phyloP scores from a whole-genome alignment of 2,113 vertebrate species.

The Cebus imitator region DNA sequence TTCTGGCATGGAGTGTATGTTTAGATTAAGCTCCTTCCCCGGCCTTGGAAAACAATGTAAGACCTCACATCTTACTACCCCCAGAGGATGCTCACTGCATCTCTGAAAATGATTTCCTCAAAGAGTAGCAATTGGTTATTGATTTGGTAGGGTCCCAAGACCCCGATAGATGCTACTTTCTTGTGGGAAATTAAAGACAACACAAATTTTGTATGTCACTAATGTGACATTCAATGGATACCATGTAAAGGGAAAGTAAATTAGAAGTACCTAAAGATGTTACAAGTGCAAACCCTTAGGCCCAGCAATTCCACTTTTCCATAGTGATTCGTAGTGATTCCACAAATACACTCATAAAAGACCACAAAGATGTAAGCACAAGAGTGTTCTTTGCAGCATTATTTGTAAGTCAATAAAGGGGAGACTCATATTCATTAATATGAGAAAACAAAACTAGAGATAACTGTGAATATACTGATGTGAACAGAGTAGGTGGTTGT shows the following conservation, averaged over 20 bases:
- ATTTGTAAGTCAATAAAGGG: background rate
- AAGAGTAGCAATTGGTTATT: background rate
- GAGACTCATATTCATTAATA: background rate
- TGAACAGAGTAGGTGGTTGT: background rate
- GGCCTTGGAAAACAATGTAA: background rate
- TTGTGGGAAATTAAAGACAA: background rate
- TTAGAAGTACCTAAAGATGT: background rate
- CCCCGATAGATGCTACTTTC: background rate
- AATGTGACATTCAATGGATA: background rate
- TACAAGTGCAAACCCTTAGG: background rate
- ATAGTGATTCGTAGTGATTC: background rate
- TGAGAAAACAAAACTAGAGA: background rate
- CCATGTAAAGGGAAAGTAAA: constrained; percentile 29
- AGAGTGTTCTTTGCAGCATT: background rate
- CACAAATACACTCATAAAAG: background rate
- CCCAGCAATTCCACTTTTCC: background rate
- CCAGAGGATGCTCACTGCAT: background rate
- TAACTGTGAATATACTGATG: background rate
- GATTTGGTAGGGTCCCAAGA: background rate
- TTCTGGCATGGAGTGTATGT: background rate
- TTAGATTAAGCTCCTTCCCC: background rate
- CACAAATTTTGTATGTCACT: background rate
- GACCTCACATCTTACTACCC: background rate
- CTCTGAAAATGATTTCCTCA: constrained; percentile 9
- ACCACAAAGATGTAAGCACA: background rate